Percentiles rank a stretch among this genome's conserved stretches.
Conservation (phyloP, 2,888 invertebrate species). For the Quadroppia sp. region DNA sequence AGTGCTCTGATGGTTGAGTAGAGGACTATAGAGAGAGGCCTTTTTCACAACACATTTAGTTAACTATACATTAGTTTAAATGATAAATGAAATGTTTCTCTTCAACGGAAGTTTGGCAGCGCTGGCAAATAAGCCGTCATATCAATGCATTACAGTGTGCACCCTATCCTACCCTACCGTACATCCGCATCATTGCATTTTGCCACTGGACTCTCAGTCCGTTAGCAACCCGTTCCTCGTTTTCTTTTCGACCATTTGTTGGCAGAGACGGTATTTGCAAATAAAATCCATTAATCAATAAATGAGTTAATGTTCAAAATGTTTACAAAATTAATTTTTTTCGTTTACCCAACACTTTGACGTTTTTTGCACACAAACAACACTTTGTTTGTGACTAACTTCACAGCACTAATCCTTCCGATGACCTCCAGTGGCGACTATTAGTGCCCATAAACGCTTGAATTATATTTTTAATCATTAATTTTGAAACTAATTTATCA, state of each 20-base stretch:
- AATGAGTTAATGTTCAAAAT: constrained; percentile 8
- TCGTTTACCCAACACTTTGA: constrained; percentile 9
- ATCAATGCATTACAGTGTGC: constrained; percentile 27
- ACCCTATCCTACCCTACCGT: not conserved
- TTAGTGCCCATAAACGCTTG: constrained; percentile 2
- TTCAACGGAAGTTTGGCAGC: constrained; percentile 23
- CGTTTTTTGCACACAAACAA: not conserved
- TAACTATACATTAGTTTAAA: constrained; percentile 10
- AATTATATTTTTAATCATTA: not conserved
- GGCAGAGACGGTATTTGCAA: constrained; percentile 24
- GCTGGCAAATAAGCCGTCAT: constrained; percentile 30
- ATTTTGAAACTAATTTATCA: not conserved
- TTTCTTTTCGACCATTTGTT: constrained; percentile 32
- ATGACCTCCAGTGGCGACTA: not conserved
- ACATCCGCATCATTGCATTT: constrained; percentile 23
- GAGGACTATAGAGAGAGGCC: not conserved
- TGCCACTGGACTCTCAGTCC: not conserved
- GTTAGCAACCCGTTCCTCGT: constrained; percentile 10
- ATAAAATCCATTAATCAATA: constrained; percentile 24
- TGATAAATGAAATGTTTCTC: constrained; percentile 33
- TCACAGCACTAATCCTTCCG: constrained; percentile 10
- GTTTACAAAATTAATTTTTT: constrained; percentile 11
- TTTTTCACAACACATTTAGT: constrained; percentile 12
- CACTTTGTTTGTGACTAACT: not conserved
- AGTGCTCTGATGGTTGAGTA: constrained; percentile 2